Conservation (phyloP, 2,888 invertebrate species). For the Geophilus truncorum region DNA sequence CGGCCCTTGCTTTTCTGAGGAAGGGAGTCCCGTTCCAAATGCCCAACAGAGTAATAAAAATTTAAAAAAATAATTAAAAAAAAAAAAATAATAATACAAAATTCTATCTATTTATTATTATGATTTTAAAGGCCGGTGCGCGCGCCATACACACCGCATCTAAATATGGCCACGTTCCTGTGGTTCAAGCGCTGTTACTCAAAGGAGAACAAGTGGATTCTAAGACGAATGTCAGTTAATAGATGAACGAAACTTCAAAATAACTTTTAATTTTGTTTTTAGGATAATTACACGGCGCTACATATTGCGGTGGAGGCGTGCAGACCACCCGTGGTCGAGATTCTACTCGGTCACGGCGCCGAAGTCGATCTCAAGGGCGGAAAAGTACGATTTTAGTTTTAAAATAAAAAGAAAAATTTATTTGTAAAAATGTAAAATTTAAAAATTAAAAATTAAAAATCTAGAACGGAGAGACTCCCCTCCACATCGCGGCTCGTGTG, state of each 20-base stretch:
- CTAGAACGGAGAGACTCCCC: conserved; percentile 73
- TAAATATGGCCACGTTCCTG: conserved; percentile 91
- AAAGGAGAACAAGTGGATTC: conserved; percentile 96
- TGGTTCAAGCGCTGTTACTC: conserved; percentile 89
- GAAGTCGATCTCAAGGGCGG: conserved; percentile 85
- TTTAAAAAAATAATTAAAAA: background rate
- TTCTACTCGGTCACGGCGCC: conserved; percentile 91
- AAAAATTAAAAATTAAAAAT: background rate
- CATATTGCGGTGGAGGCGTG: conserved; percentile 95
- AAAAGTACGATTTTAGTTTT: conserved; percentile 39
- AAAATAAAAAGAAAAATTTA: no score
- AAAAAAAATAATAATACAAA: no score
- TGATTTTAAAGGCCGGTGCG: conserved; percentile 90
- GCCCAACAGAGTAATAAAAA: conserved; percentile 79
- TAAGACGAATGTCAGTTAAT: conserved; percentile 74
- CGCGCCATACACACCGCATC: conserved; percentile 97
- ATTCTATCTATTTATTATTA: no score
- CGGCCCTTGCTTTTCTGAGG: conserved; percentile 96
- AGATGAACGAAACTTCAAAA: background rate
- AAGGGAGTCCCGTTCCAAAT: conserved; percentile 98
- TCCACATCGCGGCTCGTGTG: conserved; percentile 94
- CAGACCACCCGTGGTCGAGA: conserved; percentile 91
- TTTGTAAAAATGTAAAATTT: background rate
- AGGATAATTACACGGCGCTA: conserved; percentile 96
- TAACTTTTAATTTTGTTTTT: background rate